Evolutionary conservation across 2,888 invertebrate genomes (phyloP), one percentile per base, ranked within the genome.

Genomic region (Cheilosia vulpina): DNA sequence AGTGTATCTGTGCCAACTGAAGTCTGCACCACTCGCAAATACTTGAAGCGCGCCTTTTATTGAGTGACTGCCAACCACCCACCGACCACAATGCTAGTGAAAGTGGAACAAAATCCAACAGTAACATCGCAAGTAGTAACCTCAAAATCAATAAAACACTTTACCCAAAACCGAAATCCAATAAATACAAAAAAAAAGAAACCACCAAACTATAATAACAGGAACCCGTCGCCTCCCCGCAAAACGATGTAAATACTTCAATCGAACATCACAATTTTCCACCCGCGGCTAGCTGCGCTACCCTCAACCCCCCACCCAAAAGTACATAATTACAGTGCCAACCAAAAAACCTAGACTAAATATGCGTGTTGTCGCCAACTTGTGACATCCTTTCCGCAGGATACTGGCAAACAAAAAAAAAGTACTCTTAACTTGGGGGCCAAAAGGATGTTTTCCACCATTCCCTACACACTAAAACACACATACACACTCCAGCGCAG

Each of bases 381-480:
- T 84, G 80, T 84, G 84, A 84, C 84, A 84, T 84, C 84, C 84
- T 84, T 84, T 84, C 80, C 80, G 84, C 84, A 84, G 79, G 75
- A 80, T 75, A 71, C 75, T 60, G 76, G 55, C 53, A 72, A 80
- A 71, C 41, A 72, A 57, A 79, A 75, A 75, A 45, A 52, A 84
- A 31, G 27, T 66, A 47, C 69, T 66, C 71, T 71, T 76, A 69
- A 84, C 84, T 84, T 84, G 69, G 13, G 38, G 38, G 84, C 75
- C 71, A 79, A 80, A 84, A 79, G 80, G 80, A 84, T 80, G 84
- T 84, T 84, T 79, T 79, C 65, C 45, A 75, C 75, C 75, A 60
- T 79, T 65, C 45, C 78, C 52, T 58, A 50, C 52, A 55, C 45
- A 69, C 45, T 75, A 76, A 82, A 4, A 58, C 17, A 69, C 68